Evolutionary conservation across 2,797 vertebrate genomes (phyloP).

Genomic region (Melanotaenia boesemani): DNA sequence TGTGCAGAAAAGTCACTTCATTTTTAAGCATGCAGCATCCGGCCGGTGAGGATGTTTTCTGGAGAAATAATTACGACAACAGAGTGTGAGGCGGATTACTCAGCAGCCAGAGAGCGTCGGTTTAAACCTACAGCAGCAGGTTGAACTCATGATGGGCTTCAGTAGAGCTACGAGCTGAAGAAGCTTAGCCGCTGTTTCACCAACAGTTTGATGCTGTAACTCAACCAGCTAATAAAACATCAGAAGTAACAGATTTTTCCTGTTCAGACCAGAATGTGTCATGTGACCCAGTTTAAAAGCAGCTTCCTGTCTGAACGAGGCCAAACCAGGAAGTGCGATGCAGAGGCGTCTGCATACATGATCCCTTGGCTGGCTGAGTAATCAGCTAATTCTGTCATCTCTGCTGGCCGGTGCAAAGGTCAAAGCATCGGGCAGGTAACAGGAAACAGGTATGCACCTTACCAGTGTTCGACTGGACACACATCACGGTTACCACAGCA

Average conservation of each 20-base stretch:
- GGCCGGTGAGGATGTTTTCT: slow-evolving; percentile 52
- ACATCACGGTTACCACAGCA: slow-evolving; percentile 72
- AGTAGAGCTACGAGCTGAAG: too few relatives aligned
- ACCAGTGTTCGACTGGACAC: slow-evolving; percentile 76
- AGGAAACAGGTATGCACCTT: slow-evolving; percentile 80
- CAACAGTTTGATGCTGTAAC: too few relatives aligned
- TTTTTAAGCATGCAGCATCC: slow-evolving; percentile 48
- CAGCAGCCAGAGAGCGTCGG: slow-evolving; percentile 50
- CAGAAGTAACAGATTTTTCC: too few relatives aligned
- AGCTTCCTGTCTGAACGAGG: neutral
- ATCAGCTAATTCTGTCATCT: slow-evolving; percentile 24
- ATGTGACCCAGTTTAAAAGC: too few relatives aligned
- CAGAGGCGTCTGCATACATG: neutral
- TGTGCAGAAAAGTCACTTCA: slow-evolving; percentile 50
- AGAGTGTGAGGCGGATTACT: slow-evolving; percentile 45
- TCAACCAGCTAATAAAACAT: too few relatives aligned
- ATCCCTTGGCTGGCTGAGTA: slow-evolving; percentile 47
- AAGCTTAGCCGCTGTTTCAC: too few relatives aligned
- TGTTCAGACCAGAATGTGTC: too few relatives aligned
- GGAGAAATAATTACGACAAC: slow-evolving; percentile 32
- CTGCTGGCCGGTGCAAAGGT: slow-evolving; percentile 44
- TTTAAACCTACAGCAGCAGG: too few relatives aligned
- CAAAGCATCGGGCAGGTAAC: slow-evolving; percentile 69
- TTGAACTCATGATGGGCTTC: too few relatives aligned
- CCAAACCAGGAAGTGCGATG: too few relatives aligned